Conservation (phyloP, 2,888 invertebrate genomes). For the Physocephala rufipes region DNA sequence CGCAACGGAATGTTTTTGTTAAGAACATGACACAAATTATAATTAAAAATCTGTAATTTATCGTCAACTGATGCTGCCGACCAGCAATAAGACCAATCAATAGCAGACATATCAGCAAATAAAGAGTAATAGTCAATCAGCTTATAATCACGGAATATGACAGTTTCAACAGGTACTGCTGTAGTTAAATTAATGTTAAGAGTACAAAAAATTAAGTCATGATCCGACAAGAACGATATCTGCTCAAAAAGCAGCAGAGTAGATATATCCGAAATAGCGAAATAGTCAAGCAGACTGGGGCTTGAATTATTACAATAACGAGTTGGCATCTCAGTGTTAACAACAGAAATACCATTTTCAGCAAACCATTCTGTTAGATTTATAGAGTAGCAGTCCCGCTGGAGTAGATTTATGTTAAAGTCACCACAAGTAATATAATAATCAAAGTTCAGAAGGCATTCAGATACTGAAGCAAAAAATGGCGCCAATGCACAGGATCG, state of each 20-base stretch:
- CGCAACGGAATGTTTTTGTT: not conserved
- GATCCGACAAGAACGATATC: not conserved
- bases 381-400: not conserved
- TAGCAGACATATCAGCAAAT: too few relatives aligned
- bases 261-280: not conserved
- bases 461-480: not conserved
- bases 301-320: not conserved
- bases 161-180: not conserved
- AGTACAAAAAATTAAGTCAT: not conserved
- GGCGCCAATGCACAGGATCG: not conserved
- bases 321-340: not conserved
- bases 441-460: not conserved
- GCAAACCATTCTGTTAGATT: too few relatives aligned
- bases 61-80: not conserved
- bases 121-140: not conserved
- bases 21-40: not conserved
- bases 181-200: not conserved
- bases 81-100: too few relatives aligned
- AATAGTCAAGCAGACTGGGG: not conserved
- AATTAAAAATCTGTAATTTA: not conserved
- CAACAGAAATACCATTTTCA: not conserved
- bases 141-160: not conserved
- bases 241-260: too few relatives aligned
- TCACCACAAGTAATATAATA: conserved; percentile 11
- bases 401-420: not conserved